A percentile compares a stretch with the other conserved stretches of the same genome.
Evolutionary conservation across 2,797 vertebrate genomes (phyloP).

Genomic region (Morelia viridis): DNA sequence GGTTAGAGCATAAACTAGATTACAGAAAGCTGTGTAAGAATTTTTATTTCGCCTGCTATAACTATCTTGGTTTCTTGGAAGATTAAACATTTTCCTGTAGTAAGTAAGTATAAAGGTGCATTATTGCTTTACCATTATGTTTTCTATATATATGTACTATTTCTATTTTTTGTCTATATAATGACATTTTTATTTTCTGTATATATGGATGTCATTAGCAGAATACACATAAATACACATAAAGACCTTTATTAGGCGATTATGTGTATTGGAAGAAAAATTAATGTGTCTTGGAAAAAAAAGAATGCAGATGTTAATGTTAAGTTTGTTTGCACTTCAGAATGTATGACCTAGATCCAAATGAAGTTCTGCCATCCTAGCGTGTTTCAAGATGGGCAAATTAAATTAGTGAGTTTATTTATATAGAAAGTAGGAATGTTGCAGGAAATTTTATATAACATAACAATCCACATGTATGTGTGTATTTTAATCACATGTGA

Average conservation of each 20-base stretch:
- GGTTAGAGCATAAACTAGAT: conserved; percentile 38
- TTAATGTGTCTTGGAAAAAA: not conserved
- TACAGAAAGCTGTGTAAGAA: conserved; percentile 30
- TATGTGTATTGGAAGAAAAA: not conserved
- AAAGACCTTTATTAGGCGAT: not conserved
- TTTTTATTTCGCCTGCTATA: conserved; percentile 18
- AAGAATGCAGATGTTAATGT: not conserved
- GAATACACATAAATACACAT: not conserved
- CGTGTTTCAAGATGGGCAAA: not conserved
- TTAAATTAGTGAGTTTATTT: not conserved
- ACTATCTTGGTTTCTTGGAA: conserved; percentile 25
- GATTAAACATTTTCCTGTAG: not conserved
- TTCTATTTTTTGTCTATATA: conserved; percentile 36
- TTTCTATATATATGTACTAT: not conserved
- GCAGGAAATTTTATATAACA: not conserved
- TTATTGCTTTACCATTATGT: not conserved
- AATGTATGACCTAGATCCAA: not conserved
- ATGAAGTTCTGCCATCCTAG: not conserved
- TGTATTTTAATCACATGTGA: not conserved
- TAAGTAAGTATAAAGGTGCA: conserved; percentile 29
- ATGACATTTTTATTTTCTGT: conserved; percentile 36
- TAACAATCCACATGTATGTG: not conserved
- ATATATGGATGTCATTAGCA: not conserved
- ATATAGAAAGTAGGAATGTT: not conserved
- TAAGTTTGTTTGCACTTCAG: conserved; percentile 20